phyloP scores from a whole-genome alignment of 2,113 vertebrate species.

The Gobius niger region DNA sequence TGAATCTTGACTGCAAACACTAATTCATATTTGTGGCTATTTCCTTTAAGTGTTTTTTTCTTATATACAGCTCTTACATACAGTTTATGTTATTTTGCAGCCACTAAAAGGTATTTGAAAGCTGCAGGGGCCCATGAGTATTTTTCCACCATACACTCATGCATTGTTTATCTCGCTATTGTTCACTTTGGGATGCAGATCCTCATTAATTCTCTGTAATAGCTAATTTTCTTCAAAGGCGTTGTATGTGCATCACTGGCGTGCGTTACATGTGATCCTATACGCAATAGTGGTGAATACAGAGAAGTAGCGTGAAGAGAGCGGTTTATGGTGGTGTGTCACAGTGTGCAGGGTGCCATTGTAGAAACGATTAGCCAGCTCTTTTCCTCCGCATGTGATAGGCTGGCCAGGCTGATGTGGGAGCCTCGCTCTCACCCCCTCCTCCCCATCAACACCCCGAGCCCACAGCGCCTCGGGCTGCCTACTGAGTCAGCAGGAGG shows the following conservation, averaged over 20 bases:
- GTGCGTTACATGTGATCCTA: conserved; percentile 42
- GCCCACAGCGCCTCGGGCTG: conserved; percentile 74
- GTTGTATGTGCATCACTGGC: conserved; percentile 28
- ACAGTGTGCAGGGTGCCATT: conserved; percentile 71
- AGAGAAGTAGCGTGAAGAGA: conserved; percentile 61
- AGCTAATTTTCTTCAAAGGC: not conserved
- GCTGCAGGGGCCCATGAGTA: not conserved
- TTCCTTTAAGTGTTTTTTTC: too few species aligned
- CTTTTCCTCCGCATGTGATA: conserved; percentile 73
- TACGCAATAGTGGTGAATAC: conserved; percentile 52
- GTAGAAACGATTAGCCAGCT: conserved; percentile 78
- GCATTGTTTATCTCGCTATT: not conserved
- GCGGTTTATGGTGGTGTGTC: conserved; percentile 67
- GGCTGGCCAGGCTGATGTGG: conserved; percentile 72
- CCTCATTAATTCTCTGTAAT: not conserved
- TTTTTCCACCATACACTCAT: not conserved
- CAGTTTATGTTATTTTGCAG: too few species aligned
- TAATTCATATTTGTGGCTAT: too few species aligned
- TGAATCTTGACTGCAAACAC: too few species aligned
- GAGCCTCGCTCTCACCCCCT: conserved; percentile 55
- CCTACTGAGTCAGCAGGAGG: conserved; percentile 80
- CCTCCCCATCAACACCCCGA: conserved; percentile 66
- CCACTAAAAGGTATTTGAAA: too few species aligned
- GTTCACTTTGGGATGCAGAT: not conserved
- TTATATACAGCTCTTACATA: too few species aligned